Conservation (phyloP, 2,797 vertebrate genomes). For the Myotis findleyi region DNA sequence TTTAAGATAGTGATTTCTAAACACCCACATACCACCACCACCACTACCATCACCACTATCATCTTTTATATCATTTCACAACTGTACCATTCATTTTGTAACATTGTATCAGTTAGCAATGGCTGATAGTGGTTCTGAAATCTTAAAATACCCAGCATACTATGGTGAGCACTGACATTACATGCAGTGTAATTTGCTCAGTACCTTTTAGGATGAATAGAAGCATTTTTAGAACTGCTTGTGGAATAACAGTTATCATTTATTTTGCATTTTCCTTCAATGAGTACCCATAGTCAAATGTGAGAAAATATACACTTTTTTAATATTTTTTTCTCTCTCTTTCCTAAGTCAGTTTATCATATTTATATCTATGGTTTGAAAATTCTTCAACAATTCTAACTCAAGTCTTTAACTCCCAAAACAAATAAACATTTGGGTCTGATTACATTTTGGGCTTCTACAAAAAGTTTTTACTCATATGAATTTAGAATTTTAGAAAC, state of each 20-base stretch:
- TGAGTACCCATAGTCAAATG: not conserved
- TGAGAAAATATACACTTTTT: slow-evolving; percentile 25
- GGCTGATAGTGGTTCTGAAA: not conserved
- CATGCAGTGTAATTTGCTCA: not conserved
- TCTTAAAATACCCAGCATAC: not conserved
- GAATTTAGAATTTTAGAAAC: not conserved
- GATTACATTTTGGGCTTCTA: slow-evolving; percentile 29
- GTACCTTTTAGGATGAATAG: not conserved
- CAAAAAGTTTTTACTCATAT: slow-evolving; percentile 40
- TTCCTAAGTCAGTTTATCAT: slow-evolving; percentile 15
- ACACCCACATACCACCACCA: not conserved
- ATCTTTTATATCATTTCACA: not conserved
- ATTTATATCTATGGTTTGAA: slow-evolving; percentile 40
- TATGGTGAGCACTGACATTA: not conserved
- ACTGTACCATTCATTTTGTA: not conserved
- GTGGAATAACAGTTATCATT: not conserved
- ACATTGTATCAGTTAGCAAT: not conserved
- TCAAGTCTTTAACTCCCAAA: slow-evolving; percentile 38
- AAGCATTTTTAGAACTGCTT: slow-evolving; percentile 26
- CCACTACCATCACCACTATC: not conserved
- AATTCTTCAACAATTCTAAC: slow-evolving; percentile 59
- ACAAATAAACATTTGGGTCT: slow-evolving; percentile 58
- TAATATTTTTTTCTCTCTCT: not conserved
- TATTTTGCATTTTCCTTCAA: slow-evolving; percentile 62
- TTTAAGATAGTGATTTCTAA: not conserved